Base-by-base conservation (phyloP, 2,113 vertebrate species). In the Calidris pugnax region DNA sequence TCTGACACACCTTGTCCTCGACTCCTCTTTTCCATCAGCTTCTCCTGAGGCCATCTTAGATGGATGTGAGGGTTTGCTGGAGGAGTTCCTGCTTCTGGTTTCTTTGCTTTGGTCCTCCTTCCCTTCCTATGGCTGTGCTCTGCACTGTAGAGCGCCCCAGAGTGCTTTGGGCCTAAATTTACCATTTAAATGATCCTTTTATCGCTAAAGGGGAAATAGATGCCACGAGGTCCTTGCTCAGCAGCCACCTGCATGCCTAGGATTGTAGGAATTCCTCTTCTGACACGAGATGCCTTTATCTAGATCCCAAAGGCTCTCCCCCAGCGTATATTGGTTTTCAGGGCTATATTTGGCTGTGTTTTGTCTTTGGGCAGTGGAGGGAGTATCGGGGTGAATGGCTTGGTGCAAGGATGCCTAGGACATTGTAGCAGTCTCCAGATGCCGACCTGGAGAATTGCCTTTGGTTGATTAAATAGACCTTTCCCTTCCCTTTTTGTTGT, bases 1-100 rank as follows among this genome's bases (percentile, higher is more conserved):
- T 23, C 63, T 1, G 3, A 13, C n/a, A 30, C 30, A 5, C 9
- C 14, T 20, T 51, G 28, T 37, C 2, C 33, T 45, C 0, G 0
- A 3, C 27, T 68, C 11, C 22, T 48, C 7, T 83, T 57, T 43
- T 8, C 83, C 63, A 21, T 23, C 66, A 37, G 56, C 53, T 22
- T 59, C 20, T 84, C 27, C 14, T 14, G 39, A 11, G 0, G 1
- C 53, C 66, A 39, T 7, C 48, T 33, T 68, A 26, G 45, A 9
- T 5, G 50, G 55, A 16, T 33, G 72, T 6, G 17, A 39, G 55
- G 4, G 0, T 7, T 37, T 30, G n/a, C 57, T 47, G 74, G 55
- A 75, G 53, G n/a, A 37, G 30, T 14, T 53, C 24, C 67, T 50
- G 60, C 30, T 12, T 3, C 19, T 37, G 16, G 35, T 63, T 30